Percentiles rank a stretch among this genome's conserved stretches.
These are phyloP conservation scores for Drosophila seguyi DNA, from an alignment of 1,140 invertebrate species.

Conservation along the genomic window DNA sequence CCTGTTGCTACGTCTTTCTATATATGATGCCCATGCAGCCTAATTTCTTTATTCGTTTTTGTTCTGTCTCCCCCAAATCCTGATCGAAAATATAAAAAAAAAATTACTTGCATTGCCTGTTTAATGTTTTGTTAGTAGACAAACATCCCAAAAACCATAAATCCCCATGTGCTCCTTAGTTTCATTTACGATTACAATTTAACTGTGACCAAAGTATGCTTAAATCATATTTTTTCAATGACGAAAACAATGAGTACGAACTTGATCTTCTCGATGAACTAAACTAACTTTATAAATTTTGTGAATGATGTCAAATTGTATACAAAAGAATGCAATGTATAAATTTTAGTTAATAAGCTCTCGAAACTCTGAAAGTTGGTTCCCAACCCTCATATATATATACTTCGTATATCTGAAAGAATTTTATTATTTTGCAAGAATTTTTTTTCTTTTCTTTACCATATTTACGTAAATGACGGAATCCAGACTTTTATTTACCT, in stretches of 20 bases:
- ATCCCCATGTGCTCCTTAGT: constrained; percentile 50
- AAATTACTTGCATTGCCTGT: constrained; percentile 51
- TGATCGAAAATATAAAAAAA: constrained; percentile 30
- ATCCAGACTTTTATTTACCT: constrained; percentile 58
- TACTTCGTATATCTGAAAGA: constrained; percentile 32
- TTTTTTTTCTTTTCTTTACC: constrained; percentile 50
- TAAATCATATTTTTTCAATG: constrained; percentile 55
- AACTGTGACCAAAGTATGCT: constrained; percentile 62
- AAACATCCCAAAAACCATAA: constrained; percentile 32
- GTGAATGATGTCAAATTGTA: constrained; percentile 66
- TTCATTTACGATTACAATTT: constrained; percentile 49
- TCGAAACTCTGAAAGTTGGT: constrained; percentile 23
- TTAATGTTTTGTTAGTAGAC: constrained; percentile 71
- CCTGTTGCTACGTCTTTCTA: constrained; percentile 69
- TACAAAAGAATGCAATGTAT: constrained; percentile 70
- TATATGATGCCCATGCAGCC: constrained; percentile 13
- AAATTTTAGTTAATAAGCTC: constrained; percentile 67
- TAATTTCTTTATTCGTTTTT: constrained; percentile 53
- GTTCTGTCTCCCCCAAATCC: constrained; percentile 38
- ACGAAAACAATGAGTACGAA: constrained; percentile 27
- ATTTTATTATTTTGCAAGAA: constrained; percentile 61
- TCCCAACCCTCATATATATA: constrained; percentile 1
- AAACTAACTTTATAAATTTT: constrained; percentile 52
- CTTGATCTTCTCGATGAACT: constrained; percentile 38
- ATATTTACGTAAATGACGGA: constrained; percentile 54